Percentiles rank a stretch among this genome's conserved stretches.
Conservation (phyloP, 2,888 invertebrate genomes). For the Watsonalla cultraria region DNA sequence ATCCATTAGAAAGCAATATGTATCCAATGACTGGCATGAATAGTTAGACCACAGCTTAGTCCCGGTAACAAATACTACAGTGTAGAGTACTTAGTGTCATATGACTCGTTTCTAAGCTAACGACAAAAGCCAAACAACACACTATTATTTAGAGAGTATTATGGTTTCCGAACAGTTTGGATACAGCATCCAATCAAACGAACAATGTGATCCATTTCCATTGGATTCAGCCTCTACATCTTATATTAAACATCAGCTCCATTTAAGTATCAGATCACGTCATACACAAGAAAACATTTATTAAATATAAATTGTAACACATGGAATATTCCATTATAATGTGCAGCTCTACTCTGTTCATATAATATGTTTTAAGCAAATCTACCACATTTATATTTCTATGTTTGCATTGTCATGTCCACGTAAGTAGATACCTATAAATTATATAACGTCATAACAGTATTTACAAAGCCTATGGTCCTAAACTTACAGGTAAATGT, state of each 20-base stretch:
- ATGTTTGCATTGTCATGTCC: conserved; percentile 60
- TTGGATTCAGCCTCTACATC: neutral
- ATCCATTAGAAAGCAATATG: too few relatives aligned
- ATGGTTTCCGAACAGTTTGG: conserved; percentile 32
- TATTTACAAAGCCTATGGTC: conserved; percentile 76
- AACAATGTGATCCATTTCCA: conserved; percentile 6
- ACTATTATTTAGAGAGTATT: conserved; percentile 49
- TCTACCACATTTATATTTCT: conserved; percentile 65
- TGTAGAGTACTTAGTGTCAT: conserved; percentile 53
- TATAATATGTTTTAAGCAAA: conserved; percentile 44
- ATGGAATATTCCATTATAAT: conserved; percentile 50
- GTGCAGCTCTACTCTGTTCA: conserved; percentile 65
- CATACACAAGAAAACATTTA: conserved; percentile 71
- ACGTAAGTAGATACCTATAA: conserved; percentile 64
- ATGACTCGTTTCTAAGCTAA: conserved; percentile 69
- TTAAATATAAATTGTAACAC: conserved; percentile 58
- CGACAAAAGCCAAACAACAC: conserved; percentile 73
- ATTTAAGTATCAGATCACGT: conserved; percentile 50
- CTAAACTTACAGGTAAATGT: conserved; percentile 75
- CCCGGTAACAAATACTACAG: conserved; percentile 61
- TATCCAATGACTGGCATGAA: neutral
- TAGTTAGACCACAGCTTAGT: neutral
- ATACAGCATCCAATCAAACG: conserved; percentile 15
- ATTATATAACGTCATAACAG: conserved; percentile 79
- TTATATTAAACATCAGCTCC: neutral